Evolutionary conservation across 2,888 invertebrate genomes (phyloP).

Genomic region (Scaptomyza tumidula): DNA sequence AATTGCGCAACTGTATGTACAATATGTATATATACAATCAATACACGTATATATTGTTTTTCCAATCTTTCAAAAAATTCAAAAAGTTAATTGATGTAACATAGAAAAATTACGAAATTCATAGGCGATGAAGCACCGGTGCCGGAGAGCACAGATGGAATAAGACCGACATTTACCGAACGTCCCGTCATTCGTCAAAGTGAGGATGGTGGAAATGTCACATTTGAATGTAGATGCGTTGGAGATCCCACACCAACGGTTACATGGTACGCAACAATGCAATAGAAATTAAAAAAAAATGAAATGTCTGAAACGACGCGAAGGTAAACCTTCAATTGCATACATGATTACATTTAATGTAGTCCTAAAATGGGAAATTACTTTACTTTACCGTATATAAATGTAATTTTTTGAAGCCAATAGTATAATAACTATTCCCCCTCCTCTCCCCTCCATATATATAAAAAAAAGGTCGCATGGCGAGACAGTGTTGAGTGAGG

Average conservation of each 20-base stretch:
- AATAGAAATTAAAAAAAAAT: constrained; percentile 12
- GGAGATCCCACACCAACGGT: constrained; percentile 98
- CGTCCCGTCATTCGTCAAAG: constrained; percentile 98
- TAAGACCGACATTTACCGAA: constrained; percentile 99
- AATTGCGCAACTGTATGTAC: too few relatives aligned
- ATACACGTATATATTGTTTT: background rate
- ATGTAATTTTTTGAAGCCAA: background rate
- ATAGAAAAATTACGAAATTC: constrained; percentile 76
- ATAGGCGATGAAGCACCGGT: constrained; percentile 97
- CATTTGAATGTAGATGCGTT: constrained; percentile 98
- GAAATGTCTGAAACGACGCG: background rate
- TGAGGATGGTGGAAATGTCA: constrained; percentile 97
- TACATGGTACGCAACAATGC: constrained; percentile 89
- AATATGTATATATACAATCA: background rate
- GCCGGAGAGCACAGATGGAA: constrained; percentile 91
- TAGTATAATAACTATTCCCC: constrained; percentile 34
- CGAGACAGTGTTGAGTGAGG: constrained; percentile 91
- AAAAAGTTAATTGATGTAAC: constrained; percentile 38
- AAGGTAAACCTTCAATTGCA: background rate
- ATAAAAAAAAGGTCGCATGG: constrained; percentile 90
- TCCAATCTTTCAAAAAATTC: background rate
- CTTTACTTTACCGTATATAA: background rate
- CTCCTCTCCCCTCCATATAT: constrained; percentile 18
- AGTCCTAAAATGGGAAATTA: background rate
- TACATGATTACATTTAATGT: background rate